Evolutionary conservation across 1,140 invertebrate species (phyloP).

Genomic region (Papilio helenus): DNA sequence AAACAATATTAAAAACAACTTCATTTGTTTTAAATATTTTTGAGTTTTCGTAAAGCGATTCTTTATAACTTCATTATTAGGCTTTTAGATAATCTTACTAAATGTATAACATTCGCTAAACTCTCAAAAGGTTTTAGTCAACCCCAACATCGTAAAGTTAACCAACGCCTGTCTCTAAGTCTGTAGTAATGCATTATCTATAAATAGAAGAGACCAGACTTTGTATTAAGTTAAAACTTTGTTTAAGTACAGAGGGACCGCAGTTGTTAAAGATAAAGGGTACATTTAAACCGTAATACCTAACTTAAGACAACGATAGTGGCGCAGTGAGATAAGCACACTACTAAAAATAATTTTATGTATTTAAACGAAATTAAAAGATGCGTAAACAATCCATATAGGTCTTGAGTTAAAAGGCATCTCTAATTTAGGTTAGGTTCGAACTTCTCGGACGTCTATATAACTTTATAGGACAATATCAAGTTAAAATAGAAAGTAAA

Average conservation of each 20-base stretch:
- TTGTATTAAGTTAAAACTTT: slow-evolving; percentile 40
- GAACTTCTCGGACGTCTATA: too few species aligned
- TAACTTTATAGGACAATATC: not conserved
- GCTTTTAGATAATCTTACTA: slow-evolving; percentile 7
- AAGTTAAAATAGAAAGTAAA: not conserved
- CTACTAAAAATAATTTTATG: too few species aligned
- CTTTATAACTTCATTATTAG: not conserved
- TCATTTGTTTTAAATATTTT: too few species aligned
- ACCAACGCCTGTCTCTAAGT: slow-evolving; percentile 9
- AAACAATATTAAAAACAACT: too few species aligned
- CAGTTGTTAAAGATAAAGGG: slow-evolving; percentile 25
- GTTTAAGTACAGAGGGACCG: slow-evolving; percentile 27
- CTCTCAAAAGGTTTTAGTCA: not conserved
- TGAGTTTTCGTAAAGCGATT: too few species aligned
- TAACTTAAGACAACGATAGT: not conserved
- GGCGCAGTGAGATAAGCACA: not conserved
- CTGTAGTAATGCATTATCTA: slow-evolving; percentile 37
- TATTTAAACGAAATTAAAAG: too few species aligned
- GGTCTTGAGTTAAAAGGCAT: too few species aligned
- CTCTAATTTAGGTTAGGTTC: too few species aligned
- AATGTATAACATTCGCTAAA: slow-evolving; percentile 25
- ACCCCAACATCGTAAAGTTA: slow-evolving; percentile 19
- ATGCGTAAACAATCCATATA: too few species aligned
- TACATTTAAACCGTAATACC: not conserved
- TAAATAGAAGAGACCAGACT: slow-evolving; percentile 36